phyloP scores from a whole-genome alignment of 1,140 invertebrate genomes.

The Physella acuta region DNA sequence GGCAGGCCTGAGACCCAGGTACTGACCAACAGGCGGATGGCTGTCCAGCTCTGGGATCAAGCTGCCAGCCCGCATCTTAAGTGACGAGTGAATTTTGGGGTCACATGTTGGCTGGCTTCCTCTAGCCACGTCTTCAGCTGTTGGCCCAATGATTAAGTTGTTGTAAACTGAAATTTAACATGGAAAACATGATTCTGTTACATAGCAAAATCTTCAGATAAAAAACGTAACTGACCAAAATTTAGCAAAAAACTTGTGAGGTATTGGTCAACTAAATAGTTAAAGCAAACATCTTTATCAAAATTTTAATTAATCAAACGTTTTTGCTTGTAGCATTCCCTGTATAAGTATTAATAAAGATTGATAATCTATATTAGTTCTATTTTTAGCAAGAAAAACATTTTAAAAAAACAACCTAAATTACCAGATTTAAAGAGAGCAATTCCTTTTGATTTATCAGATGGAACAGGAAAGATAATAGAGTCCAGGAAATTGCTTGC shows the following conservation, averaged over 20 bases:
- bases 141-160: constrained; percentile 41
- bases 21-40: constrained; percentile 27
- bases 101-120: constrained; percentile 24
- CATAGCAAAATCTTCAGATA: too few relatives aligned
- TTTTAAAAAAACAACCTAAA: not conserved
- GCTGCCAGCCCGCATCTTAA: constrained; percentile 12
- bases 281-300: too few relatives aligned
- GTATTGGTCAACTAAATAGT: too few relatives aligned
- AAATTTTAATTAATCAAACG: too few relatives aligned
- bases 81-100: constrained; percentile 15
- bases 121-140: constrained; percentile 34
- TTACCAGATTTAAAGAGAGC: constrained; percentile 48
- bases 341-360: too few relatives aligned
- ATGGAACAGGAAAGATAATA: constrained; percentile 47
- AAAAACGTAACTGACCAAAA: too few relatives aligned
- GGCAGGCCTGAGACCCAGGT: constrained; percentile 39
- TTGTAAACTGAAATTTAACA: constrained; percentile 34
- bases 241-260: too few relatives aligned
- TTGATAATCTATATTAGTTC: too few relatives aligned
- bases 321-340: too few relatives aligned
- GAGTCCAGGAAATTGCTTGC: constrained; percentile 36
- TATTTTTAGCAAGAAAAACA: too few relatives aligned
- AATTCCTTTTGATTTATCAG: constrained; percentile 42
- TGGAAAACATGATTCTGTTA: too few relatives aligned
- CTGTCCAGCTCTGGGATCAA: constrained; percentile 27